phyloP scores from a whole-genome alignment of 2,113 vertebrate species.

The Calidris pugnax region DNA sequence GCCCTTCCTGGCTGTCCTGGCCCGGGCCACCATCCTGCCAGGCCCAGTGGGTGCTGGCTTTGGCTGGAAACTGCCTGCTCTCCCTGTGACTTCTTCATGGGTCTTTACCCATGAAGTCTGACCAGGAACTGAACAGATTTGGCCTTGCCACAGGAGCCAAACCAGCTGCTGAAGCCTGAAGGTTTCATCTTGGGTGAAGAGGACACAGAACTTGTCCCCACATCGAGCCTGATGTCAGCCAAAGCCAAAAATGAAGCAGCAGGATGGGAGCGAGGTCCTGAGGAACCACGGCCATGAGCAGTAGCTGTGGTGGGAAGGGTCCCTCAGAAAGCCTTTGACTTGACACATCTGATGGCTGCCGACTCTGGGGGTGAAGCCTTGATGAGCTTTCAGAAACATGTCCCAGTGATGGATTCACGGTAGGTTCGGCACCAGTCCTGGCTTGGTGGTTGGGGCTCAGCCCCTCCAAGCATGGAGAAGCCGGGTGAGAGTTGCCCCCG shows the following conservation, averaged over 20 bases:
- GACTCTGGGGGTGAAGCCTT: background rate
- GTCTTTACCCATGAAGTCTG: background rate
- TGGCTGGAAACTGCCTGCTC: background rate
- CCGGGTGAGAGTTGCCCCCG: background rate
- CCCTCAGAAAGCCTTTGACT: background rate
- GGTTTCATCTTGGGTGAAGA: background rate
- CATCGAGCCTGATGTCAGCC: background rate
- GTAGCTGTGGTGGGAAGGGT: background rate
- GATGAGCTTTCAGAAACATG: background rate
- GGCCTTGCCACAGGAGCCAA: background rate
- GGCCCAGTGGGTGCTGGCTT: background rate
- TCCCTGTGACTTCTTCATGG: background rate
- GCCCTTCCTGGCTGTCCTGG: background rate
- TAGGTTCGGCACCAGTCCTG: accelerated
- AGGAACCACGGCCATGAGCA: accelerated
- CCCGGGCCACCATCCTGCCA: accelerated
- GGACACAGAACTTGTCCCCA: background rate
- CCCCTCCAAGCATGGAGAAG: background rate
- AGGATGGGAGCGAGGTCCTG: background rate
- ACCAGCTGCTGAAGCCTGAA: background rate
- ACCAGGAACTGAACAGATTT: background rate
- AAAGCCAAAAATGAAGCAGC: background rate
- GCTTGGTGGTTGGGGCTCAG: background rate
- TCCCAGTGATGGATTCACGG: background rate
- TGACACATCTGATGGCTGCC: accelerated